Base-by-base conservation (phyloP, 2,113 vertebrate species). In the Eretmochelys imbricata region DNA sequence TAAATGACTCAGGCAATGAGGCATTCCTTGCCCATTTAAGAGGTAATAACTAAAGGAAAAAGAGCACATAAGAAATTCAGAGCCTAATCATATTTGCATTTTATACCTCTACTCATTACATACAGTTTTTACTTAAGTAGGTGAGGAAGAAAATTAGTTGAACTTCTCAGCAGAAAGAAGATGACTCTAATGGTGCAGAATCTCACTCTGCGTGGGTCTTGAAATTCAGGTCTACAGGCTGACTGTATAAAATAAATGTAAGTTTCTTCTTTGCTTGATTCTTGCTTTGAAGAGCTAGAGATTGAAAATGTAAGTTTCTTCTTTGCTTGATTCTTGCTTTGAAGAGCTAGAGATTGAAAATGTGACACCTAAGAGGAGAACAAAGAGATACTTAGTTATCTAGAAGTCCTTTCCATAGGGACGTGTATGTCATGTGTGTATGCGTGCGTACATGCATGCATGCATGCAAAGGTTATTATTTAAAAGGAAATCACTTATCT, bases 371-470 rank as follows among this genome's bases (percentile, higher is more conserved):
- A 42, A 42, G 42, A 42, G 42, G 42, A 42, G 42, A 42, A 42
- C 42, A 42, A 42, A 42, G 89, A 80, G 29, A 72, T 38, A 65
- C 59, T 65, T 65, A 22, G 35, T 38, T 16, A 72, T 22, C 8
- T 69, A 76, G 42, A 42, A 80, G 62, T 0, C 1, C 12, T 55
- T 9, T 69, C 62, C 5, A 65, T 22, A 5, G 55, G 29, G 65
- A 50, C 4, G 54, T 82, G 9, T 82, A 3, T 65, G 51, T 6
- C 3, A 49, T 49, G 38, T 87, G 84, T 84, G 48, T 54, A 6
- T 11, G 22, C 6, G 31, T 65, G 27, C 10, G 4, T 42, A 42
- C 42, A 42, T 13, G 57, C 5, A 2, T 2, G 14, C 3, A 0
- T 1, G 1, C 25, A 20, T 89, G 0, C 24, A 31, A 76, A 25